Evolutionary conservation across 2,113 vertebrate genomes (phyloP).

Genomic region (Polypterus bichir): DNA sequence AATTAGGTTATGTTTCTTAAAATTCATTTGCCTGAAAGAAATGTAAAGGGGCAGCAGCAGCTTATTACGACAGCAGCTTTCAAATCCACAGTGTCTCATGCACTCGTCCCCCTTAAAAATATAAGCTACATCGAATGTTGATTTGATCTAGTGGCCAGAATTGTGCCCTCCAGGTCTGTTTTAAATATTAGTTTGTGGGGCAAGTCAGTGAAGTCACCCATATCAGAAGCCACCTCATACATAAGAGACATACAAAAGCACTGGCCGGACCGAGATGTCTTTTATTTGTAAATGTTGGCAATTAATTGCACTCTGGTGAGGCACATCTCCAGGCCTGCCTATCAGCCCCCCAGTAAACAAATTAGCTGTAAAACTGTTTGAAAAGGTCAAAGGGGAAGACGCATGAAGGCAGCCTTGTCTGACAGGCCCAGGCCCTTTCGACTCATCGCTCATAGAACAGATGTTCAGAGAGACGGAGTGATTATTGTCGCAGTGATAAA

Average conservation of each 20-base stretch:
- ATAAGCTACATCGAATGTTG: no score
- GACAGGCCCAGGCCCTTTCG: conserved; percentile 80
- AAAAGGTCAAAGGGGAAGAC: conserved; percentile 73
- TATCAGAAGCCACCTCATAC: conserved; percentile 7
- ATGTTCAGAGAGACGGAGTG: conserved; percentile 83
- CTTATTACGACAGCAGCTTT: no score
- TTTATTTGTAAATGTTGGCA: conserved; percentile 57
- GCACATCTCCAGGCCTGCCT: conserved; percentile 39
- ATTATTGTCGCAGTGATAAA: conserved; percentile 89
- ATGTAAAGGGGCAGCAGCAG: no score
- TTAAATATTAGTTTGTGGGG: conserved; percentile 7
- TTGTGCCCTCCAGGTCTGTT: neutral
- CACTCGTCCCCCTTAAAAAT: no score
- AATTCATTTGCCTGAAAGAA: no score
- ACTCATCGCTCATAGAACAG: conserved; percentile 76
- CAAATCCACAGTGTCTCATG: no score
- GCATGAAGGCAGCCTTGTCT: conserved; percentile 71
- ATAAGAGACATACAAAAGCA: neutral
- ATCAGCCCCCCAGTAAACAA: conserved; percentile 71
- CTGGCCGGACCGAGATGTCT: conserved; percentile 32
- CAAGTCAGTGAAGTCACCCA: conserved; percentile 11
- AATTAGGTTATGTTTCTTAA: no score
- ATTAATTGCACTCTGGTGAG: conserved; percentile 59
- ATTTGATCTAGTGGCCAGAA: no score
- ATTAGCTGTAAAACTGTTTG: conserved; percentile 74